phyloP scores from a whole-genome alignment of 2,797 vertebrate genomes.

The Melanotaenia nigrans region DNA sequence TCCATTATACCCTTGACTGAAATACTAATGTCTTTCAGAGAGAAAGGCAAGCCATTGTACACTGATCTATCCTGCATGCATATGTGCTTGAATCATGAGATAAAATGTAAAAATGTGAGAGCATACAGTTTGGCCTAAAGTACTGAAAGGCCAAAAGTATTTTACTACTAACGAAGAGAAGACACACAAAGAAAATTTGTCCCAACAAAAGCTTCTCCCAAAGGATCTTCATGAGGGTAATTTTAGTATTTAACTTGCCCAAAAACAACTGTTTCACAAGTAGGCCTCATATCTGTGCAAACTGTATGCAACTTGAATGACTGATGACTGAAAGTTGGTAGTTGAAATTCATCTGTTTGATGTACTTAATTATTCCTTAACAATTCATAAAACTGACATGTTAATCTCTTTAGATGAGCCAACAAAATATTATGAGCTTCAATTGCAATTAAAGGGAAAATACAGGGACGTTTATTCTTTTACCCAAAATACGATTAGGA shows the following conservation, averaged over 20 bases:
- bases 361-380: background rate
- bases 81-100: conserved; percentile 46
- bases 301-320: background rate
- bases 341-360: background rate
- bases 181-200: background rate
- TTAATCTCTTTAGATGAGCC: background rate
- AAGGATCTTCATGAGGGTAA: conserved; percentile 2
- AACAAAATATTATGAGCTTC: too few relatives aligned
- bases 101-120: conserved; percentile 37
- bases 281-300: background rate
- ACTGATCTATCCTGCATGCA: conserved; percentile 69
- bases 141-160: conserved; percentile 9
- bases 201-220: background rate
- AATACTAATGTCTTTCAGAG: conserved; percentile 75
- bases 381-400: background rate
- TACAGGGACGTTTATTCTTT: background rate
- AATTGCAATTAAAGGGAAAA: background rate
- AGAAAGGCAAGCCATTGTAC: conserved; percentile 70
- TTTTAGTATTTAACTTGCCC: conserved; percentile 4
- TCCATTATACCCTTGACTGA: conserved; percentile 68
- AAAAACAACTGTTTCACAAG: background rate
- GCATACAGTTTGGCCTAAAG: conserved; percentile 5
- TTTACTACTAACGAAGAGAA: background rate
- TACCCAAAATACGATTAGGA: background rate
- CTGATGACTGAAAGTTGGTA: background rate